phyloP scores from a whole-genome alignment of 1,140 invertebrate species.

The Cydia fagiglandana region DNA sequence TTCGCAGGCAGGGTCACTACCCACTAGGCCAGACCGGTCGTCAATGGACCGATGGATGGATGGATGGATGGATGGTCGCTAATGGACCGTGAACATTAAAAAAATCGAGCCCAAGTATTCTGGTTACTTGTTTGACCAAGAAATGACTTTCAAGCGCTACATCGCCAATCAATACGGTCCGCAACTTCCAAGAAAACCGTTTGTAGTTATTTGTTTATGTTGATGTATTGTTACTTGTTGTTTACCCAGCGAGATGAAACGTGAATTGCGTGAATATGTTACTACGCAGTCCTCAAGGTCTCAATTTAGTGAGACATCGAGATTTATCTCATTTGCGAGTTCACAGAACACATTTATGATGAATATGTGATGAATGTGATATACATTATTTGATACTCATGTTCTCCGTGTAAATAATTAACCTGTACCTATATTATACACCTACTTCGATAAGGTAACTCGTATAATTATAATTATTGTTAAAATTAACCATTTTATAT shows the following conservation, averaged over 20 bases:
- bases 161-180: slow-evolving; percentile 4
- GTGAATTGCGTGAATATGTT: neutral
- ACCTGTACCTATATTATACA: too few relatives aligned
- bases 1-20: too few relatives aligned
- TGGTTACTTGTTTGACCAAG: slow-evolving; percentile 29
- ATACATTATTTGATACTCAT: too few relatives aligned
- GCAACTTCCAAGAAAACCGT: neutral
- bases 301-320: neutral
- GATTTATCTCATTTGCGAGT: neutral
- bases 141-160: slow-evolving; percentile 12
- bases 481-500: too few relatives aligned
- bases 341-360: neutral
- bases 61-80: too few relatives aligned
- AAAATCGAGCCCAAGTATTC: neutral
- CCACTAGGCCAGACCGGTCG: too few relatives aligned
- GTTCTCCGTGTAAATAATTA: too few relatives aligned
- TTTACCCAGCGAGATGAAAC: neutral
- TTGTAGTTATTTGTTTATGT: slow-evolving; percentile 6
- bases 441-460: too few relatives aligned
- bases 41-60: too few relatives aligned
- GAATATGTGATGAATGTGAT: neutral
- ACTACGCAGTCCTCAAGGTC: neutral
- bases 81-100: slow-evolving; percentile 2
- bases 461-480: too few relatives aligned
- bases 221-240: slow-evolving; percentile 23